A percentile compares a stretch with the other conserved stretches of the same genome.
Conservation (phyloP, 2,888 invertebrate species). For the Tholera decimalis region DNA sequence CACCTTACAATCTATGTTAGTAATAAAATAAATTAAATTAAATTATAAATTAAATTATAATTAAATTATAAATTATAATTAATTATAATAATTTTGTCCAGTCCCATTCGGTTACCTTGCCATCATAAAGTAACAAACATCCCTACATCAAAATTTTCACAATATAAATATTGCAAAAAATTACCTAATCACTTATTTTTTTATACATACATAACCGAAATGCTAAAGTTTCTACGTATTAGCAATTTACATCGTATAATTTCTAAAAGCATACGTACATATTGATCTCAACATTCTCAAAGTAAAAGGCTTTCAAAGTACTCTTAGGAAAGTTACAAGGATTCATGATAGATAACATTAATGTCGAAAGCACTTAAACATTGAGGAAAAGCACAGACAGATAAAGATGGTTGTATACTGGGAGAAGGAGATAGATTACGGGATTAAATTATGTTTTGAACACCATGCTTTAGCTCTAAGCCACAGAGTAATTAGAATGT, state of each 20-base stretch:
- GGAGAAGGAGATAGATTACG: not conserved
- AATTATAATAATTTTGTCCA: no score
- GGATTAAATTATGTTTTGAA: not conserved
- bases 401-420: slow-evolving; percentile 21
- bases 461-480: not conserved
- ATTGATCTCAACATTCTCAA: slow-evolving; percentile 16
- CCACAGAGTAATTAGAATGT: not conserved
- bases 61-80: no score
- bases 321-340: slow-evolving; percentile 43
- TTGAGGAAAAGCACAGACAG: no score
- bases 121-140: no score
- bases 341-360: slow-evolving; percentile 50
- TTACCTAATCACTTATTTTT: no score
- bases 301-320: slow-evolving; percentile 39
- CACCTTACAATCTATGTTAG: no score
- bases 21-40: no score
- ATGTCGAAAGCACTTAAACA: slow-evolving; percentile 42
- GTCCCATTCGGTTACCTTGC: no score
- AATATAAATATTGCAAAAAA: no score
- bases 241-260: not conserved
- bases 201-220: no score
- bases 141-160: no score
- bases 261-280: slow-evolving; percentile 16
- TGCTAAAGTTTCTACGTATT: not conserved
- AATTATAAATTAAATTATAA: no score